A percentile compares a stretch with the other conserved stretches of the same genome.
phyloP scores from a whole-genome alignment of 2,113 vertebrate genomes.

The Genyomyrus donnyi region DNA sequence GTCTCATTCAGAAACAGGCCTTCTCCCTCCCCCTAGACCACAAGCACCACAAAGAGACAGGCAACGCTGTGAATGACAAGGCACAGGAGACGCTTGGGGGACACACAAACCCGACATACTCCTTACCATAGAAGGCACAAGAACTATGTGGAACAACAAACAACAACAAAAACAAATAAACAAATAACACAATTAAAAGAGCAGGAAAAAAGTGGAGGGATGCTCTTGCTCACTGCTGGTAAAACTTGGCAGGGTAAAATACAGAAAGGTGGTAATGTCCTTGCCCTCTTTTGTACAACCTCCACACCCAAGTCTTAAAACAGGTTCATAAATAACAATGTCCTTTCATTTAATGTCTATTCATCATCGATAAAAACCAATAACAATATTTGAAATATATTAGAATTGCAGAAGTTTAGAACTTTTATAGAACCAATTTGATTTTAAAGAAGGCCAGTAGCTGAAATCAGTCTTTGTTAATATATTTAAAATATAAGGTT shows the following conservation, averaged over 20 bases:
- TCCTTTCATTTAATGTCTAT: background rate
- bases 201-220: background rate
- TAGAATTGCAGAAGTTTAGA: background rate
- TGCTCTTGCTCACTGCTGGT: background rate
- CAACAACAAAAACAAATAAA: background rate
- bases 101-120: background rate
- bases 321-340: background rate
- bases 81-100: conserved; percentile 4
- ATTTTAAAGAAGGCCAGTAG: background rate
- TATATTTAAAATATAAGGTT: background rate
- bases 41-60: conserved; percentile 17
- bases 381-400: background rate
- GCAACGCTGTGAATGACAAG: conserved; percentile 21
- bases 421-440: background rate
- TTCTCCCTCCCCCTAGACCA: background rate
- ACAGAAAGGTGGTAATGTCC: background rate
- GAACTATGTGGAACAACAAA: background rate
- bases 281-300: background rate
- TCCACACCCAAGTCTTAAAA: background rate
- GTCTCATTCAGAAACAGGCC: background rate
- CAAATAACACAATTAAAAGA: background rate
- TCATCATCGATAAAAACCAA: background rate
- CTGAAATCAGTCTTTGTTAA: background rate
- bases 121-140: background rate
- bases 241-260: background rate